Evolutionary conservation across 2,797 vertebrate genomes (phyloP), one percentile per base, ranked within the genome.

Genomic region (Chelon auratus): DNA sequence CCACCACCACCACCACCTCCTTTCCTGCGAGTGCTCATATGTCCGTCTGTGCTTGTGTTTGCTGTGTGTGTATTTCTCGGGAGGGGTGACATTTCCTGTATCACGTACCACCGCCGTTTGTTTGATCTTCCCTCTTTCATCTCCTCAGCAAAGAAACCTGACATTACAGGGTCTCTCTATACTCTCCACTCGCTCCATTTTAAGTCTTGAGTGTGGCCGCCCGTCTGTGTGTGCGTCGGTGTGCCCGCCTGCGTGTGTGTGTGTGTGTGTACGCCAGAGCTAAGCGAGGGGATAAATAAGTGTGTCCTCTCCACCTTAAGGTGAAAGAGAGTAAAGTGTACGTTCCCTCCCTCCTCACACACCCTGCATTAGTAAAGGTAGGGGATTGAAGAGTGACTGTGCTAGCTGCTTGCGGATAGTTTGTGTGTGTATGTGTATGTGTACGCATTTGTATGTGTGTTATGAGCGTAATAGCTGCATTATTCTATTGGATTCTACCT

Each of bases 61-160:
- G 26, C 53, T 43, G 18, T 62, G n/a, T 57, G 48, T 20, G 60
- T 0, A 15, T 59, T 63, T 55, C 62, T 51, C 68, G 62, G 62
- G 66, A 68, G 51, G 40, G 72, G 58, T 91, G 90, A 91, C 88
- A 90, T 91, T 91, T 91, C 75, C 84, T 81, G 72, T 78, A 88
- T 92, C 89, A 89, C 79, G 72, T 87, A 84, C 60, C 64, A 75
- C 78, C 3, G 69, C 58, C 30, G 30, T 33, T 81, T 91, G 90
- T 93, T 93, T 93, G 92, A 93, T 92, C 88, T 90, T 71, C 72
- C 37, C 68, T 82, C 91, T 93, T 93, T 92, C 87, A 92, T 93
- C 92, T 91, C 86, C 88, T 89, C 75, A 40, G 89, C 79, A 91
- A 91, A 93, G 88, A 87, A 88, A 87, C 75, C 86, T 89, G 89